Conservation (phyloP, 2,888 invertebrate genomes). For the Orthosia cruda region DNA sequence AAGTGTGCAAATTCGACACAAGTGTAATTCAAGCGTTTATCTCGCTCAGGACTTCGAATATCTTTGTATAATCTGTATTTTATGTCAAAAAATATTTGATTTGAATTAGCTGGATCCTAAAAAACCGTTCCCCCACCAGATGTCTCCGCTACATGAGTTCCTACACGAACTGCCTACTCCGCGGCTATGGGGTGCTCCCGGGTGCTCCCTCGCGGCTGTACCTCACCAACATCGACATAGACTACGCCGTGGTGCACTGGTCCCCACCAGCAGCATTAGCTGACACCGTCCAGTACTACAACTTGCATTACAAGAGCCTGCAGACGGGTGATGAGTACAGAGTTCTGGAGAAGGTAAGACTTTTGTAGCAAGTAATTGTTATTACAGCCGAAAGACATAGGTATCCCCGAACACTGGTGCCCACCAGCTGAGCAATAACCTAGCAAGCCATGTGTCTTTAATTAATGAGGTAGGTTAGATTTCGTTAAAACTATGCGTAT, state of each 20-base stretch:
- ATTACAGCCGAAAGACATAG: too few species aligned
- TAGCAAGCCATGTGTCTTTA: too few species aligned
- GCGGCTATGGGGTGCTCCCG: slow-evolving; percentile 96
- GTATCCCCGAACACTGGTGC: too few species aligned
- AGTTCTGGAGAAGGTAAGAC: slow-evolving; percentile 88
- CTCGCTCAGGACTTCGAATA: too few species aligned
- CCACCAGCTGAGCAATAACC: too few species aligned
- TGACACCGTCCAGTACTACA: slow-evolving; percentile 94
- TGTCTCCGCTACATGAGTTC: slow-evolving; percentile 96
- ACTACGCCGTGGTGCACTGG: slow-evolving; percentile 96
- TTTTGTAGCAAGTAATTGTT: neutral
- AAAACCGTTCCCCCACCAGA: slow-evolving; percentile 66
- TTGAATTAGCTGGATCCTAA: neutral
- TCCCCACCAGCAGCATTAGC: slow-evolving; percentile 93
- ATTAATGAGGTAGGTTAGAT: too few species aligned
- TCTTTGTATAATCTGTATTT: too few species aligned
- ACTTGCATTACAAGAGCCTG: slow-evolving; percentile 92
- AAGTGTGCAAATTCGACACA: neutral
- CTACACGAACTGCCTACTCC: slow-evolving; percentile 96
- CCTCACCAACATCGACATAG: slow-evolving; percentile 94
- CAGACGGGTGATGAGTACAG: slow-evolving; percentile 91
- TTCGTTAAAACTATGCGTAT: too few species aligned
- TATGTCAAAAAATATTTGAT: too few species aligned
- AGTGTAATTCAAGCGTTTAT: too few species aligned
- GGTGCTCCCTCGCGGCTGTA: slow-evolving; percentile 94